Base-by-base conservation (phyloP, 2,113 vertebrate genomes). In the Callipepla squamata region DNA sequence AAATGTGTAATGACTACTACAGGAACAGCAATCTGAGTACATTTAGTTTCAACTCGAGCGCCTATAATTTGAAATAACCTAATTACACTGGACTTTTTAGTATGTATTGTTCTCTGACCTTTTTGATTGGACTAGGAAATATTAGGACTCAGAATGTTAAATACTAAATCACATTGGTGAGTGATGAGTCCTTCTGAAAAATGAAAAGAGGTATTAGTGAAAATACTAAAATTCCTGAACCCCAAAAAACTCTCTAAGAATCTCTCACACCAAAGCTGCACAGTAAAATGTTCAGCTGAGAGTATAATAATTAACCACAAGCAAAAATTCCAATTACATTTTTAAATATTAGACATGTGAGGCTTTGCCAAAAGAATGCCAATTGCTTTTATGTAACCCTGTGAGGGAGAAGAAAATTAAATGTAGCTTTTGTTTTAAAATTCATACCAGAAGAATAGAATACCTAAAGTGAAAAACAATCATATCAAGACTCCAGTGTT, bases 81-180 rank as follows among this genome's bases (percentile, higher is more conserved):
- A 86, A 93, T 94, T 85, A 86, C 65, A 59, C 34, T 55, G 58
- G 69, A 69, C 63, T 83, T 85, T 74, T 87, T 80, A 80, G 69
- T 40, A 72, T 26, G 58, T 68, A 78, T 93, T 95, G 68, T 91
- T 94, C 84, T 58, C 1, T 83, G 85, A 90, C 82, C 65, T 90
- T 93, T 85, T 38, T 83, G 65, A 90, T 92, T 91, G 57, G 75
- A 86, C 76, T 78, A 85, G 67, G 90, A 92, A 95, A 87, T 21
- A 72, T 45, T 72, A 70, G 58, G 72, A 83, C 69, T 85, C 72
- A 88, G 68, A 70, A 85, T 68, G 69, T 80, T 89, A 94, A 94
- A 89, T 72, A 53, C 28, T 86, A 93, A 75, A 90, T 93, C 87
- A 91, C 68, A 57, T 19, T 89, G 87, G 21, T 88, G 61, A 95